A percentile compares a stretch with the other conserved stretches of the same genome.
phyloP scores from a whole-genome alignment of 2,888 invertebrate species.

The Neuroscelio doddi region DNA sequence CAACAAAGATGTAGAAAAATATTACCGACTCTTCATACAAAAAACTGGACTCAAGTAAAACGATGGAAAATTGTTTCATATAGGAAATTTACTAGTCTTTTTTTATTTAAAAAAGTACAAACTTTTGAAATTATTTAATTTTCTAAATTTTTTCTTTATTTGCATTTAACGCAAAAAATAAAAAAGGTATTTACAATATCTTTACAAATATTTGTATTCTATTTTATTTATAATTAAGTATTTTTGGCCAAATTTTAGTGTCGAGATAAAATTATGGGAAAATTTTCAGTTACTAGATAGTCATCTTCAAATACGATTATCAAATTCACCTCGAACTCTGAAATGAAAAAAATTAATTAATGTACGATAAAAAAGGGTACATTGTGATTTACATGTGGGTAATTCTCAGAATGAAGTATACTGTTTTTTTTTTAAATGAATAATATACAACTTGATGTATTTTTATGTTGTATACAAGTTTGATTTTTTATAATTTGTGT shows the following conservation, averaged over 20 bases:
- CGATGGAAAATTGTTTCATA: not conserved
- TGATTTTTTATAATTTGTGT: too few species aligned
- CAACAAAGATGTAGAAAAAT: conserved; percentile 78
- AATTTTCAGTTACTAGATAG: conserved; percentile 94
- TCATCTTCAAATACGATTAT: conserved; percentile 95
- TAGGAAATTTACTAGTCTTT: conserved; percentile 4
- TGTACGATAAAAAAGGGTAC: not conserved
- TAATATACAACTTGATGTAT: too few species aligned
- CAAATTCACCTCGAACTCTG: conserved; percentile 96
- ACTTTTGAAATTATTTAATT: conserved; percentile 1
- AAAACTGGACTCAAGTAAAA: conserved; percentile 64
- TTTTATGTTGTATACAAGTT: too few species aligned
- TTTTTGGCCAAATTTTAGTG: conserved; percentile 60
- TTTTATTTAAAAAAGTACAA: not conserved
- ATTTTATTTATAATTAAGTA: conserved; percentile 11
- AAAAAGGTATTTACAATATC: too few species aligned
- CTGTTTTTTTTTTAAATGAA: too few species aligned
- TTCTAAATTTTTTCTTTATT: not conserved
- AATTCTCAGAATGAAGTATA: too few species aligned
- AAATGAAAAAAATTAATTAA: conserved; percentile 66
- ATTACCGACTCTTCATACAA: conserved; percentile 74
- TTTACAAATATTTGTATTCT: not conserved
- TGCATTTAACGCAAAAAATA: too few species aligned
- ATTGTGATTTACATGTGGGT: too few species aligned
- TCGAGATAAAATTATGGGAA: conserved; percentile 81